A percentile compares a stretch with the other conserved stretches of the same genome.
Evolutionary conservation across 2,888 invertebrate species (phyloP).

Genomic region (Andrena hattorfiana): DNA sequence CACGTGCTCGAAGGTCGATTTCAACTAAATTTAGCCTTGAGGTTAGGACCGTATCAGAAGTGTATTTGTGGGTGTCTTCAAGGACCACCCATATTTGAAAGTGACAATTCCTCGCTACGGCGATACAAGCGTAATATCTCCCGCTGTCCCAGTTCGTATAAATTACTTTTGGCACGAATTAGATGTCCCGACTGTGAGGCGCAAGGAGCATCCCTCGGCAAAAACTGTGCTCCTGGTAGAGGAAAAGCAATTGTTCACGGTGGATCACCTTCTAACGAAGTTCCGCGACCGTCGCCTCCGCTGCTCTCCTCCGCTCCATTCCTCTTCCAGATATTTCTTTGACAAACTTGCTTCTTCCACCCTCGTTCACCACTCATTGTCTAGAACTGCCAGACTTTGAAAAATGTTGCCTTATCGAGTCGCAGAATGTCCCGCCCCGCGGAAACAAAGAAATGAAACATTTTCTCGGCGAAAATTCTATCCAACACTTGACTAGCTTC

Average conservation of each 20-base stretch:
- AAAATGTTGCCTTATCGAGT: neutral
- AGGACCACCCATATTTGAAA: neutral
- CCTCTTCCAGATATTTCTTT: slow-evolving; percentile 17
- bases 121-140: no score
- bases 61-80: neutral
- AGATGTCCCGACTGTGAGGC: neutral
- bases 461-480: neutral
- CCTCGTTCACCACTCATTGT: neutral
- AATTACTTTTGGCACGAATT: neutral
- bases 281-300: slow-evolving; percentile 22
- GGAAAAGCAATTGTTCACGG: slow-evolving; percentile 20
- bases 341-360: neutral
- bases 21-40: slow-evolving; percentile 37
- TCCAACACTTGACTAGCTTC: no score
- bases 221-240: neutral
- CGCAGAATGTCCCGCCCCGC: neutral
- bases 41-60: slow-evolving; percentile 23
- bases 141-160: neutral
- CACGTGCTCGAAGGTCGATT: slow-evolving; percentile 31
- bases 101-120: neutral
- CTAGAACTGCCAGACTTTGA: neutral
- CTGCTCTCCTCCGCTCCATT: neutral
- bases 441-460: neutral
- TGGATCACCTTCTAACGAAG: slow-evolving; percentile 45
- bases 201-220: neutral